These are phyloP conservation scores for Phengaris arion DNA, from an alignment of 2,888 invertebrate genomes.

Conservation along the genomic window DNA sequence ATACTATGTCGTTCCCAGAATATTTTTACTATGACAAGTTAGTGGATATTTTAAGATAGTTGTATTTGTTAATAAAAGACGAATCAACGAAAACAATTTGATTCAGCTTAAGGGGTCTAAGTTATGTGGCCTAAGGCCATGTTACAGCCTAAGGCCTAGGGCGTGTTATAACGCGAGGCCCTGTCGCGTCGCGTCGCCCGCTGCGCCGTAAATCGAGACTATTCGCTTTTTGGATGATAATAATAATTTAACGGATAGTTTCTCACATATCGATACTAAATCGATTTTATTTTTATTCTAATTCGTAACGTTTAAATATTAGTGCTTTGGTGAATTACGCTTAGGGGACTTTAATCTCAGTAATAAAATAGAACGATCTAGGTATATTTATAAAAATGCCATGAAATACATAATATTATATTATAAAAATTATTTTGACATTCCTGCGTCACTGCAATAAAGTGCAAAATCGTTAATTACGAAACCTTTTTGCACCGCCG, in stretches of 20 bases:
- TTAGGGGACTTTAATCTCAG: neutral
- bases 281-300: neutral
- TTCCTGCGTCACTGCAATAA: neutral
- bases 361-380: no score
- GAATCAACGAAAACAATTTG: no score
- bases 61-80: no score
- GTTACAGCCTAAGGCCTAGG: neutral
- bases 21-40: no score
- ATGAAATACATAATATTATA: no score
- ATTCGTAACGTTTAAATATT: neutral
- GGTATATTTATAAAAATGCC: no score
- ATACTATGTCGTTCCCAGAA: no score
- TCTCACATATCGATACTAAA: neutral
- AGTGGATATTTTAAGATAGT: no score
- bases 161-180: neutral
- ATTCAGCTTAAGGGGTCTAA: neutral
- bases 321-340: neutral
- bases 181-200: constrained; percentile 19
- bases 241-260: neutral
- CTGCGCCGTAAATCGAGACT: constrained; percentile 30
- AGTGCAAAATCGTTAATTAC: constrained; percentile 15
- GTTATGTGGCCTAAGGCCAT: neutral
- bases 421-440: no score
- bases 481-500: constrained; percentile 32
- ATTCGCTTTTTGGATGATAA: no score